Base-by-base conservation (phyloP, 2,113 vertebrate genomes). In the Sakesphorus luctuosus region DNA sequence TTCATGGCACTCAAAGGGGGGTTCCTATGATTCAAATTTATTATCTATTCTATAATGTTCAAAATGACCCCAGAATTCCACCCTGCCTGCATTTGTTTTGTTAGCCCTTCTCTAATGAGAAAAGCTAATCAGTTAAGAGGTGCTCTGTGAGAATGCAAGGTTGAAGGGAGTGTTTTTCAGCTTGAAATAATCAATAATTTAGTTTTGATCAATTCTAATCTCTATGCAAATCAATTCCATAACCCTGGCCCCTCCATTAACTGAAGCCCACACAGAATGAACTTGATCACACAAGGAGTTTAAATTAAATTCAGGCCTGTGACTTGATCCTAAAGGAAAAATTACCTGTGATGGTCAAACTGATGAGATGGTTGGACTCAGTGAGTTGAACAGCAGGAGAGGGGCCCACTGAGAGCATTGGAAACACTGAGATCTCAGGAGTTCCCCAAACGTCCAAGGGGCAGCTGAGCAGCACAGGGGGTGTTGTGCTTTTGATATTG, bases 101-200 rank as follows among this genome's bases (percentile, higher is more conserved):
- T 33, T 86, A 63, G 28, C 36, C 52, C 58, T 58, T 87, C 65
- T 65, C 18, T 20, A 75, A 86, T 0, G 2, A 58, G 49, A 84
- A 81, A 83, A 69, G 31, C 52, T 68, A 93, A 86, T 90, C 47
- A 59, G 38, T 68, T 52, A 73, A 58, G 47, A 81, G 44, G 9
- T 72, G 26, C 36, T 72, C 49, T 55, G 5, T 31, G 61, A 67
- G 47, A 90, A 86, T 31, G 61, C 23, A 62, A 81, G n/a, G 61
- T 43, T 90, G 53, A 81, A 88, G 73, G 68, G 56, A 50, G 25
- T 83, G 31, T 10, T 86, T 96, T 94, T 93, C 83, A 92, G 15
- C 79, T 17, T 84, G 65, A 93, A 94, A 92, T 86, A 92, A 87
- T 91, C 89, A 93, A 93, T 93, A 91, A 76, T 61, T 88, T 56